A percentile compares a stretch with the other conserved stretches of the same genome.
Conservation (phyloP, 2,113 vertebrate species). For the Phyllostomus hastatus region DNA sequence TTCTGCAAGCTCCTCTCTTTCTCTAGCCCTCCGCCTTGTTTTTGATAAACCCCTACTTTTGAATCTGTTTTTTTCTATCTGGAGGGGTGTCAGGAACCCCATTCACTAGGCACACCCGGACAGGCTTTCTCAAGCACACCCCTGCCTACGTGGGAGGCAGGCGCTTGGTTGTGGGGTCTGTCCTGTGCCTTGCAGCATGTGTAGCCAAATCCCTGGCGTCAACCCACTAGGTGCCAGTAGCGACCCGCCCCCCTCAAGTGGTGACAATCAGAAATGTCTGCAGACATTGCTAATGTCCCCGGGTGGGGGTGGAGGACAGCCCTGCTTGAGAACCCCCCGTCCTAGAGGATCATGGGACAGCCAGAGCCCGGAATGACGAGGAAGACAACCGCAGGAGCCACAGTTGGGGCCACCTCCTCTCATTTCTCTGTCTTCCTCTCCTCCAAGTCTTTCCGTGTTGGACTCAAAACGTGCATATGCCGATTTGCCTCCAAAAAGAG, state of each 20-base stretch:
- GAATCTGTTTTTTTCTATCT: not conserved
- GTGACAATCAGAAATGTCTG: not conserved
- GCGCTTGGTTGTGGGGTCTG: fast-evolving
- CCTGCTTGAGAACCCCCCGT: not conserved
- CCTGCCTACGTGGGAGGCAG: fast-evolving
- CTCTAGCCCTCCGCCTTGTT: not conserved
- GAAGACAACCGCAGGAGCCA: not conserved
- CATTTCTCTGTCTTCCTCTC: not conserved
- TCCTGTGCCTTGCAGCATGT: fast-evolving
- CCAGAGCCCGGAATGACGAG: not conserved
- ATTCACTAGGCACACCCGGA: not conserved
- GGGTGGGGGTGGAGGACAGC: not conserved
- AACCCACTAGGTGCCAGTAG: not conserved
- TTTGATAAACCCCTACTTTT: not conserved
- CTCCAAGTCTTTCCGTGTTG: not conserved
- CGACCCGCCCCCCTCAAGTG: no score
- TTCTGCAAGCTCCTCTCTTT: not conserved
- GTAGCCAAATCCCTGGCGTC: not conserved
- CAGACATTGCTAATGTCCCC: not conserved
- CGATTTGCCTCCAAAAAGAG: not conserved
- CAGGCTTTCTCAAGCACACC: not conserved
- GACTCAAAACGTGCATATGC: not conserved
- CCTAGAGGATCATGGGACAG: fast-evolving
- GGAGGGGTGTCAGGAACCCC: not conserved
- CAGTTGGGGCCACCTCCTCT: not conserved